Evolutionary conservation across 1,140 invertebrate genomes (phyloP).

Genomic region (Trinorchestia longiramus): DNA sequence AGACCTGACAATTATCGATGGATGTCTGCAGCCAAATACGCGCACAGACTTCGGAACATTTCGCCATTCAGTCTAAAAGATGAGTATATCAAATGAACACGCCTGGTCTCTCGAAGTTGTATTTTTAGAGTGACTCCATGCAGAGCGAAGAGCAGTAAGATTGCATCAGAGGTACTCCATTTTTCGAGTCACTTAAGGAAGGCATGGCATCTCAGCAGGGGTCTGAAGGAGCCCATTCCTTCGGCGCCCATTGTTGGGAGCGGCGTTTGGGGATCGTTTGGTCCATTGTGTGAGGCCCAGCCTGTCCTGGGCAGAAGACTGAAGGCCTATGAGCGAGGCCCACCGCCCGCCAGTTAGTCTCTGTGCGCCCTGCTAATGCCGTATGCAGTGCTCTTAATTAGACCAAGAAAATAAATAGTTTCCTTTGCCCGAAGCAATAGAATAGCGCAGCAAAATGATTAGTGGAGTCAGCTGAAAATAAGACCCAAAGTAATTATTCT

Average conservation of each 20-base stretch:
- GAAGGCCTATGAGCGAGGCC: constrained; percentile 14
- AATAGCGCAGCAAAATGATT: neutral
- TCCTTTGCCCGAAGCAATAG: neutral
- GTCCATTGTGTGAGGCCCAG: neutral
- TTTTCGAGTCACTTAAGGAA: constrained; percentile 2
- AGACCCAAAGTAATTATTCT: neutral
- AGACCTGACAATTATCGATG: no score
- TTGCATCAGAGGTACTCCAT: neutral
- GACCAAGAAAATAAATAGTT: neutral
- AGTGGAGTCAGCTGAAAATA: neutral
- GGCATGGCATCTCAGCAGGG: neutral
- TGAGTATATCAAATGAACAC: neutral
- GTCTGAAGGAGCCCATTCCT: neutral
- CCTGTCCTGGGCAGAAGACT: constrained; percentile 27
- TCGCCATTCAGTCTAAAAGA: neutral
- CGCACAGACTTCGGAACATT: neutral
- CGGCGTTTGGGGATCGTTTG: constrained; percentile 37
- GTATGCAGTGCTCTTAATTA: neutral
- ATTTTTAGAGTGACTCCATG: neutral
- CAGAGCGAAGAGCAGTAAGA: neutral
- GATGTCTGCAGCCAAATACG: neutral
- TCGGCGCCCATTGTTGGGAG: neutral
- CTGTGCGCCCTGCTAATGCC: neutral
- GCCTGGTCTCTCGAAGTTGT: neutral
- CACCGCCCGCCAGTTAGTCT: neutral